A percentile compares a stretch with the other conserved stretches of the same genome.
Evolutionary conservation across 2,888 invertebrate genomes (phyloP).

Genomic region (Phlogophora meticulosa): DNA sequence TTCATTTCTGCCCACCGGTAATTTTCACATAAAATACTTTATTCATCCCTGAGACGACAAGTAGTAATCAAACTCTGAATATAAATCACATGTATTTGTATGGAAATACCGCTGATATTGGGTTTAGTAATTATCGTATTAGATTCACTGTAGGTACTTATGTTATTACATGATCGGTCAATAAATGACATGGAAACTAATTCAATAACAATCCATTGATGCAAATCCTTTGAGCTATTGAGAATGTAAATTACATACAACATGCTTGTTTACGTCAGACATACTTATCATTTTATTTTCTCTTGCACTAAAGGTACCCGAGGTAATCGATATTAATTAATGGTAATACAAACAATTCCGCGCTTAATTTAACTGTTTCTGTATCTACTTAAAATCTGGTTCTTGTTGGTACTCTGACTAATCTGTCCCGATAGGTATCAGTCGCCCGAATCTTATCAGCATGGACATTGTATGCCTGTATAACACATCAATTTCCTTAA

Average conservation of each 20-base stretch:
- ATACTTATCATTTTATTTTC: slow-evolving; percentile 52
- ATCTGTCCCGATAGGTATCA: slow-evolving; percentile 26
- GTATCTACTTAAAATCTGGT: slow-evolving; percentile 28
- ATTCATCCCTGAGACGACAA: slow-evolving; percentile 35
- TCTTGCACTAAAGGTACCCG: slow-evolving; percentile 30
- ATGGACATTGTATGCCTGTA: slow-evolving; percentile 1
- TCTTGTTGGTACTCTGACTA: slow-evolving; percentile 6
- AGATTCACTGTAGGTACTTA: slow-evolving; percentile 20
- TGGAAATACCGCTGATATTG: slow-evolving; percentile 19
- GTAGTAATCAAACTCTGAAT: slow-evolving; percentile 42
- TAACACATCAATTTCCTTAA: slow-evolving; percentile 10
- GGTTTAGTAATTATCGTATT: slow-evolving; percentile 30
- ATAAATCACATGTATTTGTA: slow-evolving; percentile 29
- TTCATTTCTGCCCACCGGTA: slow-evolving; percentile 56
- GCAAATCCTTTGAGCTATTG: slow-evolving; percentile 48
- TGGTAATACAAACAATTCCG: slow-evolving; percentile 30
- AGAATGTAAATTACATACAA: slow-evolving; percentile 51
- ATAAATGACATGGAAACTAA: slow-evolving; percentile 54
- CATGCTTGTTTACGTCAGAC: slow-evolving; percentile 45
- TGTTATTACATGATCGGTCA: slow-evolving; percentile 16
- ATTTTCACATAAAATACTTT: slow-evolving; percentile 56
- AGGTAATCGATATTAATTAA: slow-evolving; percentile 27
- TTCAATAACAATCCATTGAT: slow-evolving; percentile 58
- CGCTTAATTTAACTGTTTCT: slow-evolving; percentile 28
- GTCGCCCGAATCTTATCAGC: slow-evolving; percentile 41